Evolutionary conservation across 2,888 invertebrate species (phyloP).

Genomic region (Spisula subtruncata): DNA sequence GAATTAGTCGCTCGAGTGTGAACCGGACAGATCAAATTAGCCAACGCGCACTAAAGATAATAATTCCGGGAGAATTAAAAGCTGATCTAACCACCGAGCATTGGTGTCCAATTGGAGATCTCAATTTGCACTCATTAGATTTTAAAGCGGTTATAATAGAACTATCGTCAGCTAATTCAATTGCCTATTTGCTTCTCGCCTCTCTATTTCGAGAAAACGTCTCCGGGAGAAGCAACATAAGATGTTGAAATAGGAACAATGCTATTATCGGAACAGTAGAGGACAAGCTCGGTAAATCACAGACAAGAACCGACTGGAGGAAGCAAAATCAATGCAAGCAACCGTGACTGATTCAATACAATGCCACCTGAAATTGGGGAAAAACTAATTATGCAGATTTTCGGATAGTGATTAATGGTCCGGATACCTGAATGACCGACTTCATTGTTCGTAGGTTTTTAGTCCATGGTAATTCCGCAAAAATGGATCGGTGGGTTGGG

Average conservation of each 20-base stretch:
- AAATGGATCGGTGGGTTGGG: background rate
- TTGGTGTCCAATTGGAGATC: slow-evolving; percentile 60
- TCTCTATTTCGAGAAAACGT: slow-evolving; percentile 20
- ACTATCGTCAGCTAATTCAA: slow-evolving; percentile 68
- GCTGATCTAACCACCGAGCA: slow-evolving; percentile 50
- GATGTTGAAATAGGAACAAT: slow-evolving; percentile 62
- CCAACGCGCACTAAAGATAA: slow-evolving; percentile 67
- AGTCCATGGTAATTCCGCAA: slow-evolving; percentile 35
- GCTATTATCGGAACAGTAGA: slow-evolving; percentile 55
- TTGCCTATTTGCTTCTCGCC: slow-evolving; percentile 51
- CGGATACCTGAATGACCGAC: slow-evolving; percentile 63
- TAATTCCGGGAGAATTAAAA: slow-evolving; percentile 69
- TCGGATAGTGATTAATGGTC: slow-evolving; percentile 55
- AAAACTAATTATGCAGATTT: slow-evolving; percentile 71
- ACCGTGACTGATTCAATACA: slow-evolving; percentile 50
- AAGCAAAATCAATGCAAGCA: slow-evolving; percentile 44
- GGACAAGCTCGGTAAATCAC: slow-evolving; percentile 67
- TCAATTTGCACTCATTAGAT: slow-evolving; percentile 73
- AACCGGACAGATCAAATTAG: slow-evolving; percentile 73
- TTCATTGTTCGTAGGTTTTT: slow-evolving; percentile 45
- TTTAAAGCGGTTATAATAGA: slow-evolving; percentile 73
- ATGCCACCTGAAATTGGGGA: slow-evolving; percentile 52
- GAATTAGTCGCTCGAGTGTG: slow-evolving; percentile 61
- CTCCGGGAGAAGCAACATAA: slow-evolving; percentile 16
- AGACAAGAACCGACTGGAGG: slow-evolving; percentile 44